Conservation (phyloP, 2,797 vertebrate species). For the Pseudochaenichthys georgianus region DNA sequence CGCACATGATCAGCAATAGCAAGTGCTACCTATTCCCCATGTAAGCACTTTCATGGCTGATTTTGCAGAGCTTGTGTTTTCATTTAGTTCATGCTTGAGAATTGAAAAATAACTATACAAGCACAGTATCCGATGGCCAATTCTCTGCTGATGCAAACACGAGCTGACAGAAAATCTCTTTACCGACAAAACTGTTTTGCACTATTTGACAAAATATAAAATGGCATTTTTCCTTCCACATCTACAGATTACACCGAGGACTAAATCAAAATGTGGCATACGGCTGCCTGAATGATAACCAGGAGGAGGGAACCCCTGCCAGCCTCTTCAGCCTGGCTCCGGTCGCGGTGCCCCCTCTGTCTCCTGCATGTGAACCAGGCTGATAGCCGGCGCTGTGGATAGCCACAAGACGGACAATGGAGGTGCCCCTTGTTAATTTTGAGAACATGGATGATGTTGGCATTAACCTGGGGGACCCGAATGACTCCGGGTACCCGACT, state of each 20-base stretch:
- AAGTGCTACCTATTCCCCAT: constrained; percentile 18
- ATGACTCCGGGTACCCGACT: constrained; percentile 88
- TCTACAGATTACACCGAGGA: constrained; percentile 72
- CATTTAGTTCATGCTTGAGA: constrained; percentile 42
- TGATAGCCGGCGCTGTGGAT: constrained; percentile 76
- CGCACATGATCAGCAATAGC: constrained; percentile 52
- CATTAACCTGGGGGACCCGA: constrained; percentile 88
- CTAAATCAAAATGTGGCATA: constrained; percentile 32
- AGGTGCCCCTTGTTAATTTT: constrained; percentile 95
- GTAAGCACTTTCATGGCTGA: constrained; percentile 58
- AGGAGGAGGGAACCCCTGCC: constrained; percentile 54
- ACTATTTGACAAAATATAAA: constrained; percentile 53
- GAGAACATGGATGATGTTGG: constrained; percentile 92
- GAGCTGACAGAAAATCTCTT: constrained; percentile 56
- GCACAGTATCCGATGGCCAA: constrained; percentile 65
- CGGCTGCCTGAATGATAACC: constrained; percentile 75
- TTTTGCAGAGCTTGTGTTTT: constrained; percentile 62
- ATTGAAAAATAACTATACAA: constrained; percentile 45
- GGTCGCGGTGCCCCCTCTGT: constrained; percentile 58
- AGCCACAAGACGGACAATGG: constrained; percentile 89
- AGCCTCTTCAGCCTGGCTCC: constrained; percentile 61
- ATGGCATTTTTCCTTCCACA: constrained; percentile 38
- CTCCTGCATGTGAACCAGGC: constrained; percentile 68
- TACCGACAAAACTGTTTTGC: constrained; percentile 53
- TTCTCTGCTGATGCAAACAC: constrained; percentile 72